Percentiles rank a stretch among this genome's conserved stretches.
phyloP scores from a whole-genome alignment of 2,797 vertebrate genomes.

The Pseudochirops corinnae region DNA sequence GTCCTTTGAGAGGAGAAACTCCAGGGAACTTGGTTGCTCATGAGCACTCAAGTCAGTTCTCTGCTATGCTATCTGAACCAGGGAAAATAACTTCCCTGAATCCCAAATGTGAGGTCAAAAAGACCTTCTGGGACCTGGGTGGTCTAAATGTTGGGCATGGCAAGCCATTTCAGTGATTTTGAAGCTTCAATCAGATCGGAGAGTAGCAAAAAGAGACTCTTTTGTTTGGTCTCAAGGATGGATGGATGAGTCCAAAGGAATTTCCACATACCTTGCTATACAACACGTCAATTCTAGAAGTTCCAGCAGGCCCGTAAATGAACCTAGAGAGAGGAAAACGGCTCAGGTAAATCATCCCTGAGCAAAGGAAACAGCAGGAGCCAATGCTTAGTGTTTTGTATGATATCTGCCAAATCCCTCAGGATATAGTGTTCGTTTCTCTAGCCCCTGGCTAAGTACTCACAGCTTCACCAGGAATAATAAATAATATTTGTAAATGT shows the following conservation, averaged over 20 bases:
- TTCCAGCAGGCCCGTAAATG: background rate
- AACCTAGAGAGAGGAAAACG: background rate
- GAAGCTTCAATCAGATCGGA: background rate
- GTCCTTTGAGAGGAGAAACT: background rate
- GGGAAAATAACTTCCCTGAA: background rate
- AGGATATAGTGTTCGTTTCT: background rate
- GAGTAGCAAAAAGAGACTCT: background rate
- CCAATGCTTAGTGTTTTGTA: background rate
- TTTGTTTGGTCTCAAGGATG: background rate
- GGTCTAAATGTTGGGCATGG: background rate
- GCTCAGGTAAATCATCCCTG: background rate
- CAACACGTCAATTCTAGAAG: background rate
- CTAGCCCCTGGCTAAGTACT: background rate
- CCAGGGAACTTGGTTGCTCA: background rate
- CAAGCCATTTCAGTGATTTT: background rate
- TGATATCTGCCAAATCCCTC: background rate
- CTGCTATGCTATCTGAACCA: background rate
- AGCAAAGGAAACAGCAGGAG: slow-evolving; percentile 4
- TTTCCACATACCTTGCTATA: background rate
- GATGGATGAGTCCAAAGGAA: slow-evolving; percentile 13
- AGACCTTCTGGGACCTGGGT: background rate
- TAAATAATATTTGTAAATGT: background rate
- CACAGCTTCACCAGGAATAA: background rate
- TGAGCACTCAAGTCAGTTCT: background rate
- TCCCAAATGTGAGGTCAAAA: background rate